These are phyloP conservation scores for Watsonalla binaria DNA, from an alignment of 2,888 invertebrate species.

Conservation along the genomic window DNA sequence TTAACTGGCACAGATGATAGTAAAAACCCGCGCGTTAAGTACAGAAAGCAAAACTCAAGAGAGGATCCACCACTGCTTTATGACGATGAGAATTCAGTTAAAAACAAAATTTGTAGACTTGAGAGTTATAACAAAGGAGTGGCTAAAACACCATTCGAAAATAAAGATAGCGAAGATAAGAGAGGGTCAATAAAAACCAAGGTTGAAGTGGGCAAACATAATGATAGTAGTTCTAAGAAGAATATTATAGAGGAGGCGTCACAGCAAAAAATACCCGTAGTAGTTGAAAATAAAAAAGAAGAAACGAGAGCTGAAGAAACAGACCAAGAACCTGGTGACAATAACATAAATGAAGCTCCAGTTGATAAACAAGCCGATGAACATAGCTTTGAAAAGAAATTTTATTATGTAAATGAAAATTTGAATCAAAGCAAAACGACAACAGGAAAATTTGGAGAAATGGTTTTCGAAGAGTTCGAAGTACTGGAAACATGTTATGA, in stretches of 20 bases:
- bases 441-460: slow-evolving; percentile 85
- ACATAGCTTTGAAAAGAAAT: slow-evolving; percentile 76
- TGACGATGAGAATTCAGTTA: slow-evolving; percentile 72
- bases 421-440: slow-evolving; percentile 74
- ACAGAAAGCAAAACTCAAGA: slow-evolving; percentile 51
- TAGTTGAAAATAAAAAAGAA: slow-evolving; percentile 37
- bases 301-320: slow-evolving; percentile 19
- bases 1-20: slow-evolving; percentile 83
- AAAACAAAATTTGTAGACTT: slow-evolving; percentile 71
- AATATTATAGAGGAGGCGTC: slow-evolving; percentile 8
- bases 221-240: slow-evolving; percentile 24
- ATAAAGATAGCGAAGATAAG: slow-evolving; percentile 48
- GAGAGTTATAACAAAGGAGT: slow-evolving; percentile 74
- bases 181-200: slow-evolving; percentile 31
- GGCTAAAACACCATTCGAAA: slow-evolving; percentile 65
- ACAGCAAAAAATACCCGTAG: slow-evolving; percentile 26
- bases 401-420: slow-evolving; percentile 80
- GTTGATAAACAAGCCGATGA: slow-evolving; percentile 46
- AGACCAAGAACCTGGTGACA: slow-evolving; percentile 29
- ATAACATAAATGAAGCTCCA: slow-evolving; percentile 23
- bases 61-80: slow-evolving; percentile 67
- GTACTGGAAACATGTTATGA: slow-evolving; percentile 81
- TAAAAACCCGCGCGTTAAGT: slow-evolving; percentile 68
- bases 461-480: slow-evolving; percentile 91
- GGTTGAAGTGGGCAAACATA: slow-evolving; percentile 24